Conservation (phyloP, 35 echinoderm and acorn worm species). For the Acanthaster planci region DNA sequence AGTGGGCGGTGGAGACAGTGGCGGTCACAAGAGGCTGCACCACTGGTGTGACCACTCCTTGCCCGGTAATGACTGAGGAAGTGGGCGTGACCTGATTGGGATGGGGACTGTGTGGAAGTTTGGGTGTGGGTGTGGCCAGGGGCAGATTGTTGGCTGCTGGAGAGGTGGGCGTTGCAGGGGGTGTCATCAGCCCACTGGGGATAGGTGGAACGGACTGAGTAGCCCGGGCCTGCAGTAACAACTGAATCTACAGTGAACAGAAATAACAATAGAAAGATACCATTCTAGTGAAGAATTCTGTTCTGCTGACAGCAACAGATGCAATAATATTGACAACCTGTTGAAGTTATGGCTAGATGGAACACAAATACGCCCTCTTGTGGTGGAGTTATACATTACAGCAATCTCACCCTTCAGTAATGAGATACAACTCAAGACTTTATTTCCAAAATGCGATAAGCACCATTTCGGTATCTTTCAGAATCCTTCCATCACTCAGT, state of each 20-base stretch:
- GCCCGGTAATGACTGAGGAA: background rate
- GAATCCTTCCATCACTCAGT: no score
- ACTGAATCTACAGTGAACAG: slow-evolving; percentile 63
- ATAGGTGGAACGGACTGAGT: slow-evolving; percentile 13
- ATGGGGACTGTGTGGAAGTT: background rate
- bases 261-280: no score
- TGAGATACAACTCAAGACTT: no score
- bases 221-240: slow-evolving; percentile 57
- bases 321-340: no score
- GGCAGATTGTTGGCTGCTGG: background rate
- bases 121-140: background rate
- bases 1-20: background rate
- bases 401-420: no score
- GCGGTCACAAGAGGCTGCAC: background rate
- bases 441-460: no score
- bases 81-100: background rate
- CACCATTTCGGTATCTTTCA: no score
- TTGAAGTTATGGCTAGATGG: no score
- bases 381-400: no score
- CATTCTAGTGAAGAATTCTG: no score
- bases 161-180: slow-evolving; percentile 65
- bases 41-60: background rate
- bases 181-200: slow-evolving; percentile 52
- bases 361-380: no score
- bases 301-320: no score